These are phyloP conservation scores for Podiceps cristatus DNA, from an alignment of 2,113 vertebrate genomes.

Conservation along the genomic window DNA sequence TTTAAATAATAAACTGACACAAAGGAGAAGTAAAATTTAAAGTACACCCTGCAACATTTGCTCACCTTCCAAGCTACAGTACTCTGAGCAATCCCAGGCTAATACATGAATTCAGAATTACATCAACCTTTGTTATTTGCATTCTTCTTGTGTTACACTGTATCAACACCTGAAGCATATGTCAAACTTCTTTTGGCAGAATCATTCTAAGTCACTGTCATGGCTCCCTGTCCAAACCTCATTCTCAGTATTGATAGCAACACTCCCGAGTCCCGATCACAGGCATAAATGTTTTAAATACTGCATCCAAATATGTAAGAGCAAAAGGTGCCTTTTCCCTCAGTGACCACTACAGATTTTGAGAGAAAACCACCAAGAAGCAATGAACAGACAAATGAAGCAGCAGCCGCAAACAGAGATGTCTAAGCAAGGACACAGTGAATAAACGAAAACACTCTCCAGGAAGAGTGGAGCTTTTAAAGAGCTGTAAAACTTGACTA, in stretches of 20 bases:
- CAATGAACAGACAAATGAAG: not conserved
- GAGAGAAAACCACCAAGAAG: not conserved
- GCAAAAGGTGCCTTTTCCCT: not conserved
- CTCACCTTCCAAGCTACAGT: not conserved
- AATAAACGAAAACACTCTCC: not conserved
- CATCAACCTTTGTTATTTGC: not conserved
- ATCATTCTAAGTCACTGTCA: not conserved
- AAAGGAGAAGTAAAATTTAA: not conserved
- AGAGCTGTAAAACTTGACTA: not conserved
- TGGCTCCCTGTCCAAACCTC: not conserved
- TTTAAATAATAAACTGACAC: not conserved
- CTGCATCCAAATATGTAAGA: fast-evolving
- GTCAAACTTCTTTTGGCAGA: not conserved
- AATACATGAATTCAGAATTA: not conserved
- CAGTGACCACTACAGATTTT: not conserved
- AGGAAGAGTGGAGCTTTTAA: not conserved
- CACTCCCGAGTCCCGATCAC: not conserved
- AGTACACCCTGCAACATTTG: not conserved
- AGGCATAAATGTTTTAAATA: not conserved
- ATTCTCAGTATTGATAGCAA: not conserved
- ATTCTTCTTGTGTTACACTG: not conserved
- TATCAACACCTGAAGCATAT: not conserved
- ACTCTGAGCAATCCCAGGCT: not conserved
- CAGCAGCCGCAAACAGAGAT: not conserved
- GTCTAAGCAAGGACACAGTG: not conserved